Evolutionary conservation across 1,140 invertebrate genomes (phyloP).

Genomic region (Eupristina koningsbergeri): DNA sequence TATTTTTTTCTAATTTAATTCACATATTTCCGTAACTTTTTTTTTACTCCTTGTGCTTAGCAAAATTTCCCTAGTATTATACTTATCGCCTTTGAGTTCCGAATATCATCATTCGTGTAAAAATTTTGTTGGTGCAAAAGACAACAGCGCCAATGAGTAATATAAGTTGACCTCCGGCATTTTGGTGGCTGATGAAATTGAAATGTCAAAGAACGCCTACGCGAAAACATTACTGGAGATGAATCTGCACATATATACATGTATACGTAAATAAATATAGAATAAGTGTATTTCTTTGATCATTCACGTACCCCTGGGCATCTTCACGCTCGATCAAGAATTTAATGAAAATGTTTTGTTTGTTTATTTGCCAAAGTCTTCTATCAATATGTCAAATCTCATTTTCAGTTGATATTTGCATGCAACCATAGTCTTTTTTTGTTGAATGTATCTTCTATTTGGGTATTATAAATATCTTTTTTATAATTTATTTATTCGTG

Average conservation of each 20-base stretch:
- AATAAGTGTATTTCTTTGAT: constrained; percentile 38
- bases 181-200: constrained; percentile 59
- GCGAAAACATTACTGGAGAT: constrained; percentile 46
- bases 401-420: too few species aligned
- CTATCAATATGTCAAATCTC: not conserved
- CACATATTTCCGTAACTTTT: too few species aligned
- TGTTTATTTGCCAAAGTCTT: not conserved
- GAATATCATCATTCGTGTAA: not conserved
- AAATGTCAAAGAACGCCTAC: constrained; percentile 55
- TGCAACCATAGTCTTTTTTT: too few species aligned
- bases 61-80: too few species aligned
- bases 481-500: too few species aligned
- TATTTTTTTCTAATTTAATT: too few species aligned
- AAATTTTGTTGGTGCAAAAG: constrained; percentile 25
- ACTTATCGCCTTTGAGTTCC: not conserved
- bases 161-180: constrained; percentile 54
- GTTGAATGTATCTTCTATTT: too few species aligned
- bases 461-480: too few species aligned
- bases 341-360: constrained; percentile 25
- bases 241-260: constrained; percentile 46
- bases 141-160: not conserved
- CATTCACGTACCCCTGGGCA: not conserved
- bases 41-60: too few species aligned
- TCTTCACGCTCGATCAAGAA: not conserved
- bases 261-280: not conserved